phyloP scores from a whole-genome alignment of 35 echinoderm and acorn worm genomes.

The Ptychodera flava region DNA sequence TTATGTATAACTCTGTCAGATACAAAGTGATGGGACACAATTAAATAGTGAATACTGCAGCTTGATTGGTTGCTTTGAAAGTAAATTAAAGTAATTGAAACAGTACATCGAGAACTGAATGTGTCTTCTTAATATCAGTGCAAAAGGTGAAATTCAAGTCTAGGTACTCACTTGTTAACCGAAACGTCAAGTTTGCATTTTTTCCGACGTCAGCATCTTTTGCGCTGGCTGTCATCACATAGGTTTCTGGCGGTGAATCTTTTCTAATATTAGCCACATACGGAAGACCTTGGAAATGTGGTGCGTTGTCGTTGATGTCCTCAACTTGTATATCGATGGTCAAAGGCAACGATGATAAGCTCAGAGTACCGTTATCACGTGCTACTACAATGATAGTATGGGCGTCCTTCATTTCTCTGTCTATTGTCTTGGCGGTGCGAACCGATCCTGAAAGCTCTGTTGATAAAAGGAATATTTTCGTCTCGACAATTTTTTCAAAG shows the following conservation, averaged over 20 bases:
- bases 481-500: too few relatives aligned
- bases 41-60: too few relatives aligned
- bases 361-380: conserved; percentile 10
- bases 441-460: not conserved
- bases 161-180: too few relatives aligned
- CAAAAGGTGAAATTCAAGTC: too few relatives aligned
- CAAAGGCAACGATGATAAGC: conserved; percentile 33
- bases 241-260: conserved; percentile 35
- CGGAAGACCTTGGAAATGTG: conserved; percentile 58
- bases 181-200: too few relatives aligned
- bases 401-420: not conserved
- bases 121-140: too few relatives aligned
- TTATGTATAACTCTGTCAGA: too few relatives aligned
- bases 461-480: too few relatives aligned
- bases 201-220: conserved; percentile 51
- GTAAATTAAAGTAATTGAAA: too few relatives aligned
- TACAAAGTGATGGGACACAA: too few relatives aligned
- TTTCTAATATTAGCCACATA: conserved; percentile 46
- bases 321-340: not conserved
- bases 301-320: conserved; percentile 86
- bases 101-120: too few relatives aligned
- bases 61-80: too few relatives aligned
- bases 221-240: conserved; percentile 56
- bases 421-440: not conserved
- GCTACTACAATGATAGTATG: not conserved